Base-by-base conservation (phyloP, 2,797 vertebrate species). In the Balearica regulorum region DNA sequence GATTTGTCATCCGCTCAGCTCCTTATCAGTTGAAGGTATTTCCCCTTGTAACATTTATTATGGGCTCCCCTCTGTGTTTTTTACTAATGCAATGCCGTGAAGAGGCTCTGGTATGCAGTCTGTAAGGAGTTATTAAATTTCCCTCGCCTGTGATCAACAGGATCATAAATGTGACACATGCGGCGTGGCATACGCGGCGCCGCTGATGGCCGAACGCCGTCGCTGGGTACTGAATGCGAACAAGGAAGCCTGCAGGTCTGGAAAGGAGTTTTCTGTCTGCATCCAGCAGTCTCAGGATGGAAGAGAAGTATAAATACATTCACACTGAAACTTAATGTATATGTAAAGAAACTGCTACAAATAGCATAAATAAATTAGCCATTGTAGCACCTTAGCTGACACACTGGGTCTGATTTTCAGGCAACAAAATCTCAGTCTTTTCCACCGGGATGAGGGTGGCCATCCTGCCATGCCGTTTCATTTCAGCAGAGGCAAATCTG, bases 1-100 rank as follows among this genome's bases (percentile, higher is more conserved):
- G 86, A 95, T 95, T 97, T 96, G 96, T 95, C 91, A 86, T 93
- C 96, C 5, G 28, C 94, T 96, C 87, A 44, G 66, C 93, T 97
- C 94, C 97, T 98, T 98, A 97, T 98, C 97, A 97, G 76, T 58
- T 43, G 7, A 71, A 97, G 89, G 94, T 93, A 96, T 92, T 97
- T 97, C 96, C 96, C 87, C 94, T 89, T 82, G 92, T 97, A 96
- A 90, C 87, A 90, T 94, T 96, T 96, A 96, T 96, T 95, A 87
- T 26, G 83, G 89, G 71, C 81, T 87, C 80, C 49, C 83, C 92
- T 96, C 95, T 46, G 62, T 39, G 57, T 87, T 96, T 84, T 84
- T 92, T 86, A 62, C 82, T 60, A 95, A 80, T 46, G 54, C 4
- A 21, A 29, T 62, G 82, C 46, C 3, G 2, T 86, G 92, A 80